Evolutionary conservation across 2,113 vertebrate genomes (phyloP).

Genomic region (Panurus biarmicus): DNA sequence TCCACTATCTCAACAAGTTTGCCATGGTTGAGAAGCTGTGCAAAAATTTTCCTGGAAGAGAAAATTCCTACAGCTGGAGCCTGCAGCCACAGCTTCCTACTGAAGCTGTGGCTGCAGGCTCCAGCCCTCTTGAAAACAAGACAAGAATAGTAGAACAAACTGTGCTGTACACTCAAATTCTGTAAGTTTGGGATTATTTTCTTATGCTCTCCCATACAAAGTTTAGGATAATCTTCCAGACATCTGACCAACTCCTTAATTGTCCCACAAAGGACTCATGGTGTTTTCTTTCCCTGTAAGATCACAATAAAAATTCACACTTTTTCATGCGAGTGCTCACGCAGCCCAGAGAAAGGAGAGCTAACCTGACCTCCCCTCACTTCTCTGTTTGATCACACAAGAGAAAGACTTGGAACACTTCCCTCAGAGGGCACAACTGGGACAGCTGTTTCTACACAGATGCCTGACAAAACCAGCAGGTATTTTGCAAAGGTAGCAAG

Average conservation of each 20-base stretch:
- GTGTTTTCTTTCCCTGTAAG: fast-evolving
- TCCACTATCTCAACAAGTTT: background rate
- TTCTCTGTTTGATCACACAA: fast-evolving
- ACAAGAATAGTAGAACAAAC: background rate
- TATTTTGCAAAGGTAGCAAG: background rate
- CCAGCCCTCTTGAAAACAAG: background rate
- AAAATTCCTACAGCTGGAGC: too few relatives aligned
- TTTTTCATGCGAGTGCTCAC: background rate
- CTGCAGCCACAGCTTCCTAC: too few relatives aligned
- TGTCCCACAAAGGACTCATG: background rate
- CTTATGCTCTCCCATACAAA: background rate
- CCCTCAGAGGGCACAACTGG: background rate
- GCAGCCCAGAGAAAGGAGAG: background rate
- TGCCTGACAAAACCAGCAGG: background rate
- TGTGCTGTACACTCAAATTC: background rate
- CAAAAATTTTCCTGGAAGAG: background rate
- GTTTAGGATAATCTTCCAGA: background rate
- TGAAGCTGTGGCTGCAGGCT: background rate
- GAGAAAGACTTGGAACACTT: background rate
- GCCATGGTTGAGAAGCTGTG: background rate
- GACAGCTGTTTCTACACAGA: background rate
- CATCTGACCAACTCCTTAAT: background rate
- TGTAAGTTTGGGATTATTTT: background rate
- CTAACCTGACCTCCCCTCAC: background rate
- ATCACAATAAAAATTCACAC: background rate